A percentile compares a stretch with the other conserved stretches of the same genome.
Conservation (phyloP, 2,113 vertebrate genomes). For the Ophthalmolycus amberensis region DNA sequence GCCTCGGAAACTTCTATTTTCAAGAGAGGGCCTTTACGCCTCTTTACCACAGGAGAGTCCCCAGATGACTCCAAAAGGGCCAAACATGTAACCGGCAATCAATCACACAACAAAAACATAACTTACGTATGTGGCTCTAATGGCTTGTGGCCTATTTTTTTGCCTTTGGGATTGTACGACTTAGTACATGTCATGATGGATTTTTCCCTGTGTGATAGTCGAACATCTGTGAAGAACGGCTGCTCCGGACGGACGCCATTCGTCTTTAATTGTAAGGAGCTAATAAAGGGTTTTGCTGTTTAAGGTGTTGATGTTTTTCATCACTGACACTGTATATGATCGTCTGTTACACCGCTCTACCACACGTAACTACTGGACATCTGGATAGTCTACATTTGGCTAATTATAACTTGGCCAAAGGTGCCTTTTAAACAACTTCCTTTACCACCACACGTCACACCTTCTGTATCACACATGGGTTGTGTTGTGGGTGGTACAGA, state of each 20-base stretch:
- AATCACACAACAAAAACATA: background rate
- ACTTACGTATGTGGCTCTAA: background rate
- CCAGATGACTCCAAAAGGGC: background rate
- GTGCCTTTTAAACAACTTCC: background rate
- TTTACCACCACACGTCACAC: background rate
- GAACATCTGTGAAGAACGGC: background rate
- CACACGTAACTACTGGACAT: background rate
- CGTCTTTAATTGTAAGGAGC: background rate
- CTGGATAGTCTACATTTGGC: background rate
- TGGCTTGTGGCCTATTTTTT: constrained; percentile 7
- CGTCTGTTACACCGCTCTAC: background rate
- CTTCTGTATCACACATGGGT: background rate
- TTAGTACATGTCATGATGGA: background rate
- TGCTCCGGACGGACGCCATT: background rate
- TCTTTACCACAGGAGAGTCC: background rate
- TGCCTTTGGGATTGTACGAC: background rate
- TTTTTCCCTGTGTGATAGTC: background rate
- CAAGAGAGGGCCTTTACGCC: background rate
- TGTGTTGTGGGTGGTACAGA: background rate
- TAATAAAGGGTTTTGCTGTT: background rate
- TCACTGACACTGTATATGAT: background rate
- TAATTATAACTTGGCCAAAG: background rate
- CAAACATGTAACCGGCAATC: constrained; percentile 6
- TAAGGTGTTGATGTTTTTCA: background rate
- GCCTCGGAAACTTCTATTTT: constrained; percentile 1